phyloP scores from a whole-genome alignment of 92 coral and sea anemone genomes.

The Paramuricea clavata region DNA sequence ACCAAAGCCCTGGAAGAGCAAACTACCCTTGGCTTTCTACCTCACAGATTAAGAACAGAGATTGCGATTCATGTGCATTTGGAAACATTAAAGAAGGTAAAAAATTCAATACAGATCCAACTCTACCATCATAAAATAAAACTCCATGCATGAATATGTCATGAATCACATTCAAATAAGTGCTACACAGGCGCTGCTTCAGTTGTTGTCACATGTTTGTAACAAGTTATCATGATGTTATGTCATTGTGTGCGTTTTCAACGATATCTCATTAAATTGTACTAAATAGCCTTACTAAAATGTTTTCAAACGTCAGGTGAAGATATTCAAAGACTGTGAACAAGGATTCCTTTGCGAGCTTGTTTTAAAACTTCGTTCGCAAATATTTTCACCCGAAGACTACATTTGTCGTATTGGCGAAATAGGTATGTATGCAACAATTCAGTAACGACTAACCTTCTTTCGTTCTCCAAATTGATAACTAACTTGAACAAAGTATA shows the following conservation, averaged over 20 bases:
- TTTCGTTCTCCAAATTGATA: too few relatives aligned
- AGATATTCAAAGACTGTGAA: slow-evolving; percentile 96
- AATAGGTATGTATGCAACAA: slow-evolving; percentile 74
- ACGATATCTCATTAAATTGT: too few relatives aligned
- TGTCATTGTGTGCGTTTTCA: too few relatives aligned
- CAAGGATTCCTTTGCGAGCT: slow-evolving; percentile 95
- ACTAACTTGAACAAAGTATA: background rate
- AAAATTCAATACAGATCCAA: too few relatives aligned
- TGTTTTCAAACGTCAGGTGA: slow-evolving; percentile 68
- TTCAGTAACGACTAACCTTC: too few relatives aligned
- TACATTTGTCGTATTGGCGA: slow-evolving; percentile 96
- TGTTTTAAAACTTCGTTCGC: slow-evolving; percentile 93
- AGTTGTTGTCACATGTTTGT: too few relatives aligned
- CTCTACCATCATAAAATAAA: too few relatives aligned
- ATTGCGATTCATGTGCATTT: slow-evolving; percentile 98
- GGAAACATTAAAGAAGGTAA: slow-evolving; percentile 91
- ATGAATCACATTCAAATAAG: too few relatives aligned
- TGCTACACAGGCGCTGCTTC: too few relatives aligned
- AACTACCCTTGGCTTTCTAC: slow-evolving; percentile 84
- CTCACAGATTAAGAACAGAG: slow-evolving; percentile 89
- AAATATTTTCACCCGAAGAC: slow-evolving; percentile 96
- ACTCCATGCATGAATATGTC: too few relatives aligned
- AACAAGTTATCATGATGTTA: too few relatives aligned
- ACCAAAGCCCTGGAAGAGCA: slow-evolving; percentile 91
- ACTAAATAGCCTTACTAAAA: too few relatives aligned